Evolutionary conservation across 2,113 vertebrate genomes (phyloP), one percentile per base, ranked within the genome.

Genomic region (Hippolais icterina): DNA sequence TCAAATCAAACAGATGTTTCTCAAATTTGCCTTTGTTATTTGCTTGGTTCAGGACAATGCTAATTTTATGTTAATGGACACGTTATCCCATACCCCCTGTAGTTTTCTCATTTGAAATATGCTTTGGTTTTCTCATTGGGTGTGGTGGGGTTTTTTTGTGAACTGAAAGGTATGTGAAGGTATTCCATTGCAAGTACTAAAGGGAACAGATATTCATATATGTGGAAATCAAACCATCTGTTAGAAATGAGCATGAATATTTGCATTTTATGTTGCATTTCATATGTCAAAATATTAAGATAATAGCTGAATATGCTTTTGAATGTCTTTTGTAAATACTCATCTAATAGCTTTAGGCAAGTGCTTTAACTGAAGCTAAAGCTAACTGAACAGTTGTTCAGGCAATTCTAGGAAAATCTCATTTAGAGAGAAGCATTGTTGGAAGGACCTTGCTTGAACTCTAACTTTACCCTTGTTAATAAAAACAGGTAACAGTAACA

Each of bases 401-500:
- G 23, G 22, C 8, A 18, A 10, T 47, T 60, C 33, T 37, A 89
- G 71, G 17, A 71, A 80, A 90, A 65, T n/a, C 16, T 83, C 31
- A 18, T 69, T 77, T 72, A 2, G 19, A 21, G 27, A 75, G 50
- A 54, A 74, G 3, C 8, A 2, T 66, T 87, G 25, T 49, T 88
- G 57, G 41, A 83, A 80, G 54, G 39, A 33, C 4, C 0, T 0
- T 56, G 5, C 49, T 83, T 77, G 29, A 92, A 12, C 1, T 8
- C 57, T 96, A 84, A 88, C n/a, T 17, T 33, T 77, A 50, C 54
- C 39, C 33, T 59, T 66, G 25, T 91, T 49, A 25, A 82, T 76
- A 28, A 82, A 96, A 92, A 83, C 96, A 99, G 99, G 98, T 99
- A 25, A 99, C 98, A 0, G 98, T 99, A 83, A 98, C 98, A 2